Evolutionary conservation across 2,797 vertebrate species (phyloP).

Genomic region (Rallus crepitans): DNA sequence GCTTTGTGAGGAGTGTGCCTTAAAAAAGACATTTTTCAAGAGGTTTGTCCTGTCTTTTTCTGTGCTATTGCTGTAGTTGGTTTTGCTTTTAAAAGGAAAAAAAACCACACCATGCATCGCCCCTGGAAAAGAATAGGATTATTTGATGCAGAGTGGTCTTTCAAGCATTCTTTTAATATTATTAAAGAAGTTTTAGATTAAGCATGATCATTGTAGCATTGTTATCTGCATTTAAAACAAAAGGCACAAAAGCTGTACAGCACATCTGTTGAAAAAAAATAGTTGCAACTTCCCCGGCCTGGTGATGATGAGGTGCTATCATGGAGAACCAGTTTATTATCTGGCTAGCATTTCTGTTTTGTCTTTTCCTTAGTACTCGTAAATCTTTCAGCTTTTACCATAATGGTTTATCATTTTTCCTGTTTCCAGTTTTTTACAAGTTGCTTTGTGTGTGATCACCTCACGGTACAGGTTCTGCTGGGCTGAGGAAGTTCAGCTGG

Average conservation of each 20-base stretch:
- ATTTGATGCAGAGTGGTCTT: not conserved
- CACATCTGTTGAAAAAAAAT: not conserved
- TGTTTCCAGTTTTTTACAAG: slow-evolving; percentile 90
- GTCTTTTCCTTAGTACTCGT: slow-evolving; percentile 85
- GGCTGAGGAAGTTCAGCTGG: slow-evolving; percentile 90
- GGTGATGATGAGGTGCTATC: slow-evolving; percentile 15
- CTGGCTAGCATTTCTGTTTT: slow-evolving; percentile 72
- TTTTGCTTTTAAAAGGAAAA: slow-evolving; percentile 12
- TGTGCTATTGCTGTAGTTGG: not conserved
- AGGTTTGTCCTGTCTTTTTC: not conserved
- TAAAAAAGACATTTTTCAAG: not conserved
- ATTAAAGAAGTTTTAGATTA: not conserved
- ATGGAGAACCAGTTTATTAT: slow-evolving; percentile 32
- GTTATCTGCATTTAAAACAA: not conserved
- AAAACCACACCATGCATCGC: not conserved
- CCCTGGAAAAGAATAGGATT: not conserved
- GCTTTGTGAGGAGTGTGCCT: not conserved
- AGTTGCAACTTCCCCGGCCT: not conserved
- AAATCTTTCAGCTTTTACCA: slow-evolving; percentile 90
- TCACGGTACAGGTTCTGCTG: slow-evolving; percentile 88
- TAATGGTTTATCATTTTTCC: slow-evolving; percentile 89
- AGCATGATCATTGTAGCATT: not conserved
- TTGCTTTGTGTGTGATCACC: slow-evolving; percentile 82
- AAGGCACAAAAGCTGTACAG: not conserved
- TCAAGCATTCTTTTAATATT: not conserved